Evolutionary conservation across 2,888 invertebrate species (phyloP).

Genomic region (Callinectes sapidus): DNA sequence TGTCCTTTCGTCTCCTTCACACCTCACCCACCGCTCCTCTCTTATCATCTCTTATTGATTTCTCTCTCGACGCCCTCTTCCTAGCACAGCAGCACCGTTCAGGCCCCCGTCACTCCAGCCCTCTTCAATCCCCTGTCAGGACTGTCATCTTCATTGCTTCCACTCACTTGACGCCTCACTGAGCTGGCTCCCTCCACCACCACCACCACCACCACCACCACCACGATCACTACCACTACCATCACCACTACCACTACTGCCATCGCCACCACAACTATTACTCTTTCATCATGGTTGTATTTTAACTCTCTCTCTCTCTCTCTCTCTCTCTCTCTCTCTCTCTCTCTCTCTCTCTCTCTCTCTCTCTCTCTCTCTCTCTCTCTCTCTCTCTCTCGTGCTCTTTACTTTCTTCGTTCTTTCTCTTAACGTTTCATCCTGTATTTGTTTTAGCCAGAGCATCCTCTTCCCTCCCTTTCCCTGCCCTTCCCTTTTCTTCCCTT

Average conservation of each 20-base stretch:
- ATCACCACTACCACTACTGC: neutral
- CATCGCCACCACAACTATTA: too few relatives aligned
- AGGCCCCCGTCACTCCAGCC: neutral
- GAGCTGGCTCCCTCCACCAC: neutral
- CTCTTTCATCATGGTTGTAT: too few relatives aligned
- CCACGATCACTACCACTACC: neutral
- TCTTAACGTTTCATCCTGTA: too few relatives aligned
- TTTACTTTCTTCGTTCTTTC: neutral
- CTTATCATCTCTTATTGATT: neutral
- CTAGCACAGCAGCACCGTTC: neutral
- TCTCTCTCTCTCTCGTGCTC: too few relatives aligned
- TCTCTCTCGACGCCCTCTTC: neutral
- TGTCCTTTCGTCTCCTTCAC: neutral
- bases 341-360: too few relatives aligned
- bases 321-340: slow-evolving; percentile 1
- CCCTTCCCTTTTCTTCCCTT: neutral
- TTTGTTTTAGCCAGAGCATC: too few relatives aligned
- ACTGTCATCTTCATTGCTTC: neutral
- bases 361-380: too few relatives aligned
- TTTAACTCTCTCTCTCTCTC: neutral
- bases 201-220: neutral
- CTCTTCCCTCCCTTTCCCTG: neutral
- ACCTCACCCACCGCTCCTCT: neutral
- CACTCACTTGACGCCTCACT: neutral
- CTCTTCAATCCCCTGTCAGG: neutral